These are phyloP conservation scores for Mesitornis unicolor DNA, from an alignment of 2,113 vertebrate genomes.

Conservation along the genomic window DNA sequence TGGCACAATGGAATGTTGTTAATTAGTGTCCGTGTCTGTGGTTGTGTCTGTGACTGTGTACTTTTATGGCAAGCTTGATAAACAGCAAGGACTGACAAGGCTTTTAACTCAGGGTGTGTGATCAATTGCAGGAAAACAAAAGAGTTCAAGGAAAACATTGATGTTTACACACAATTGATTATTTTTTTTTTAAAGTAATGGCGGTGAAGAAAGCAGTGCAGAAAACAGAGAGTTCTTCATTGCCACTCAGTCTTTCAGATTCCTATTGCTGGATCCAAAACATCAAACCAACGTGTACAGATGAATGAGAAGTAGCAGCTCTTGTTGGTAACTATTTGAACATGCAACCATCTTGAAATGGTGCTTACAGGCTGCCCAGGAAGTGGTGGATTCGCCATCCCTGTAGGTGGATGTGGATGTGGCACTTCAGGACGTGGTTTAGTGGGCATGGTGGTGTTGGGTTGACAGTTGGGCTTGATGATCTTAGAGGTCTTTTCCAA, in stretches of 20 bases:
- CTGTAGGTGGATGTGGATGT: too few species aligned
- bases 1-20: constrained; percentile 61
- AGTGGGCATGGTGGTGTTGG: too few species aligned
- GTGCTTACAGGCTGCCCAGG: too few species aligned
- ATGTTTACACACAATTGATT: not conserved
- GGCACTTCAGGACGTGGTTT: too few species aligned
- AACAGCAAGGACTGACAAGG: not conserved
- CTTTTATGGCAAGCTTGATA: constrained; percentile 39
- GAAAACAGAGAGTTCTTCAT: not conserved
- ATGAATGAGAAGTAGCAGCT: not conserved
- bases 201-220: not conserved
- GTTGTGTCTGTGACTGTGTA: constrained; percentile 48
- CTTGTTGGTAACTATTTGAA: not conserved
- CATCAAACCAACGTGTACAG: not conserved
- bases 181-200: not conserved
- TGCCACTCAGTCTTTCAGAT: not conserved
- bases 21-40: constrained; percentile 62
- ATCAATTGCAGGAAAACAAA: not conserved
- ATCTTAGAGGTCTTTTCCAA: too few species aligned
- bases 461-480: too few species aligned
- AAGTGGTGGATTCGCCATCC: too few species aligned
- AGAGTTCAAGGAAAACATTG: not conserved
- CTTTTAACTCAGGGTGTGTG: not conserved
- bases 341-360: not conserved
- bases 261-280: not conserved